Evolutionary conservation across 2,888 invertebrate genomes (phyloP).

Genomic region (Sinohyriopsis cumingii): DNA sequence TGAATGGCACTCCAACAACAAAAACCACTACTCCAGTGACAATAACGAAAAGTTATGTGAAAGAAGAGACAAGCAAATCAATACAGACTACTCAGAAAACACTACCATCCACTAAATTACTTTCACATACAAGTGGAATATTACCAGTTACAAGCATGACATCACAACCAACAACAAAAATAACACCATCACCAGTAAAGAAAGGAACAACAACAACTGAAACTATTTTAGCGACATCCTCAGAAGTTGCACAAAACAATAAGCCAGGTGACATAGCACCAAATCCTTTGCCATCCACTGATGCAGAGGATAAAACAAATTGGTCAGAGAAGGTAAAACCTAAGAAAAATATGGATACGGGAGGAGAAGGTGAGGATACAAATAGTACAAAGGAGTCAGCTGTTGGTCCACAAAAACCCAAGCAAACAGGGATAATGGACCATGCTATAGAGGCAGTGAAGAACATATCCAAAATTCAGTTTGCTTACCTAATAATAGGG

Average conservation of each 20-base stretch:
- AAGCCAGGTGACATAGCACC: slow-evolving; percentile 14
- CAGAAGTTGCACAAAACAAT: neutral
- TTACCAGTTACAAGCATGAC: slow-evolving; percentile 9
- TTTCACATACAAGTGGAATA: neutral
- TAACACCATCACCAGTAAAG: slow-evolving; percentile 10
- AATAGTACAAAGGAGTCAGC: neutral
- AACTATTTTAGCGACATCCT: slow-evolving; percentile 10
- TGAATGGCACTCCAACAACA: slow-evolving; percentile 17
- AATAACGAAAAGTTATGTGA: neutral
- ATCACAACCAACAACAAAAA: slow-evolving; percentile 18
- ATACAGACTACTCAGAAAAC: slow-evolving; percentile 15
- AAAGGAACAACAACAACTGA: slow-evolving; percentile 12
- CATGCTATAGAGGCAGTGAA: slow-evolving; percentile 41
- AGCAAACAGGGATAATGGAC: slow-evolving; percentile 9
- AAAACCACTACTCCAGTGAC: slow-evolving; percentile 21
- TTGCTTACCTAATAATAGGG: slow-evolving; percentile 71
- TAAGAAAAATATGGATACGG: too few relatives aligned
- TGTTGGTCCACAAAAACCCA: neutral
- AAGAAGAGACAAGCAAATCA: neutral
- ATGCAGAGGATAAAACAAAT: neutral
- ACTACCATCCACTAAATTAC: slow-evolving; percentile 21
- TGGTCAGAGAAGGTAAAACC: neutral
- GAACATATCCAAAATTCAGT: slow-evolving; percentile 65
- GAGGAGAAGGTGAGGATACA: neutral
- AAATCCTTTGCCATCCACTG: slow-evolving; percentile 14